Evolutionary conservation across 2,797 vertebrate species (phyloP), one percentile per base, ranked within the genome.

Genomic region (Sciaenops ocellatus): DNA sequence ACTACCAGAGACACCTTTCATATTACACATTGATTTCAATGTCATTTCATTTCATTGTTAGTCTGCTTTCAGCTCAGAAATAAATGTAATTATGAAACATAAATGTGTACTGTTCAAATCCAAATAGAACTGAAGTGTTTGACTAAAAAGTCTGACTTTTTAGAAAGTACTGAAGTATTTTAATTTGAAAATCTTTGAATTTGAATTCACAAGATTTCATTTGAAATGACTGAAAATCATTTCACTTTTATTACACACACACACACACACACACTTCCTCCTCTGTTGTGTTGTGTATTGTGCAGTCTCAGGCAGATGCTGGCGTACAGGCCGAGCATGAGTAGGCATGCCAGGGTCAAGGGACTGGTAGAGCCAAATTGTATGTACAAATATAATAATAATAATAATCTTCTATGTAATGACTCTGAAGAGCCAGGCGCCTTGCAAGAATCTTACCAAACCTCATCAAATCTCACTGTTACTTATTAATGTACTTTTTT

Each of bases 301-400:
- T 73, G 62, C 18, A 9, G 67, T 85, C 61, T 91, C 87, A 86
- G 89, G 70, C 81, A 90, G 78, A 70, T 90, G 78, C 68, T 82
- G 51, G 68, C 75, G 70, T 61, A 69, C 30, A 62, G 78, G 67
- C 84, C 42, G 18, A 85, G 82, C 73, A 80, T 85, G 70, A 71
- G 83, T 83, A 86, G 73, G 51, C 42, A 6, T 85, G 78, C 83
- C 80, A 85, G 81, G 91, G 90, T 91, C 90, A 85, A 69, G 75
- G 67, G 87, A 85, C 84, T 73, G 79, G 77, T 84, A 80, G 84
- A 79, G 76, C 73, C 87, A 87, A 90, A 90, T 83, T 85, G 73
- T 72, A 81, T 91, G 88, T 88, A 82, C 89, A 92, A 87, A 92
- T 89, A 91, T 73, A 87, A 92, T 90, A 30, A 30, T 30, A 34